Percentiles rank a stretch among this genome's conserved stretches.
Conservation (phyloP, 2,888 invertebrate species). For the Ligdia adustata region DNA sequence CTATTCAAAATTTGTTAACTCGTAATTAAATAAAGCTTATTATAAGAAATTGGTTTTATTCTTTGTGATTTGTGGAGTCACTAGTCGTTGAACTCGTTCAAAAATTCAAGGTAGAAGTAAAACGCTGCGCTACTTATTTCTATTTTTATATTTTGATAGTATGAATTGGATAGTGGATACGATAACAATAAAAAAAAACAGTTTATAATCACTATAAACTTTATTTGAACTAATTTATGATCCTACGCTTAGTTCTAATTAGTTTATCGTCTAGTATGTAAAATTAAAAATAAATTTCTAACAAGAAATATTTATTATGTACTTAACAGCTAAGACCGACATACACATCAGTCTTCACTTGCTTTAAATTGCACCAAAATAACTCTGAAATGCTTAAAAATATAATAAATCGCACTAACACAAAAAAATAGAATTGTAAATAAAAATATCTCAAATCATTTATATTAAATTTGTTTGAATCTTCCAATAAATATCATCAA, state of each 20-base stretch:
- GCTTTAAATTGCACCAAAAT: constrained; percentile 73
- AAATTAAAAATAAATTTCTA: constrained; percentile 49
- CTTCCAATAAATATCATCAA: constrained; percentile 60
- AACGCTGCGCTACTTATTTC: too few species aligned
- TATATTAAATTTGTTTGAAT: constrained; percentile 67
- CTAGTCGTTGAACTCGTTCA: too few species aligned
- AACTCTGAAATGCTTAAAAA: constrained; percentile 70
- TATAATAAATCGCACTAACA: constrained; percentile 41
- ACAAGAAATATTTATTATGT: constrained; percentile 50
- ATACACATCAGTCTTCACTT: constrained; percentile 45
- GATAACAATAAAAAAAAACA: too few species aligned
- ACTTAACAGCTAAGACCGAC: constrained; percentile 45
- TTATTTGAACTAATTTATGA: constrained; percentile 65
- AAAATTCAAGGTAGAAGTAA: too few species aligned
- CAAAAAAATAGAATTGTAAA: constrained; percentile 52
- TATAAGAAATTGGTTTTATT: constrained; percentile 82
- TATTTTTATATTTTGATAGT: too few species aligned
- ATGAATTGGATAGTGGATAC: too few species aligned
- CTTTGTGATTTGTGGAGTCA: constrained; percentile 38
- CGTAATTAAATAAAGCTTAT: constrained; percentile 85
- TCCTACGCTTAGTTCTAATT: constrained; percentile 52
- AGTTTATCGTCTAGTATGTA: constrained; percentile 42
- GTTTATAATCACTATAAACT: constrained; percentile 47
- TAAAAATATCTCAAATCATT: constrained; percentile 48
- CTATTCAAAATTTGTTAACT: constrained; percentile 84